These are phyloP conservation scores for Drosophila teissieri DNA, from an alignment of 1,140 invertebrate species.

Conservation along the genomic window DNA sequence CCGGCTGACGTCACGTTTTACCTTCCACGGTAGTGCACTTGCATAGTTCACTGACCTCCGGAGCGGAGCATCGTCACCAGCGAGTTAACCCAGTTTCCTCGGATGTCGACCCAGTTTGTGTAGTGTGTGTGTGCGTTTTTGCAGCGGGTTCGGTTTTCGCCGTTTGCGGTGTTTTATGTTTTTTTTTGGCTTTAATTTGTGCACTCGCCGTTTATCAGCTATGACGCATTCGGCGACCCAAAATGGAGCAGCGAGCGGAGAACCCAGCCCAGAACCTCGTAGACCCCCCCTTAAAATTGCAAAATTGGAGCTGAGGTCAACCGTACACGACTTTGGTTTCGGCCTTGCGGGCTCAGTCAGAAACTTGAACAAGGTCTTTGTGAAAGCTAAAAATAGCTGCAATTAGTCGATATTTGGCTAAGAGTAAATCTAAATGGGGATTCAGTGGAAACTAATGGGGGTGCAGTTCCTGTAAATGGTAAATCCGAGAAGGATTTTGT, in stretches of 20 bases:
- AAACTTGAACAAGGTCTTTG: slow-evolving; percentile 47
- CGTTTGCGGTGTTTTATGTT: slow-evolving; percentile 26
- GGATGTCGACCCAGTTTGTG: slow-evolving; percentile 47
- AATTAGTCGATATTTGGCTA: slow-evolving; percentile 42
- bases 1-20: slow-evolving; percentile 74
- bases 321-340: slow-evolving; percentile 27
- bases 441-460: slow-evolving; percentile 10
- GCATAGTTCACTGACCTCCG: slow-evolving; percentile 64
- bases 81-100: slow-evolving; percentile 71
- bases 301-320: slow-evolving; percentile 38
- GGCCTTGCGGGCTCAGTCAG: slow-evolving; percentile 27
- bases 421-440: slow-evolving; percentile 11
- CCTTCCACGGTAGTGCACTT: slow-evolving; percentile 76
- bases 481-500: background rate
- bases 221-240: slow-evolving; percentile 72
- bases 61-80: slow-evolving; percentile 20
- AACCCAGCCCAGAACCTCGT: slow-evolving; percentile 7
- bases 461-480: background rate
- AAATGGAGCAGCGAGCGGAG: slow-evolving; percentile 29
- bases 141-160: slow-evolving; percentile 55
- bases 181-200: slow-evolving; percentile 41
- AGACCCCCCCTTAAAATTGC: slow-evolving; percentile 8
- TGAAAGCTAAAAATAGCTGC: slow-evolving; percentile 43
- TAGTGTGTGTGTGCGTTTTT: slow-evolving; percentile 27
- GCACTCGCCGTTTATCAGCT: slow-evolving; percentile 45